These are phyloP conservation scores for Sinhomidia bicolor DNA, from an alignment of 2,888 invertebrate genomes.

Conservation along the genomic window DNA sequence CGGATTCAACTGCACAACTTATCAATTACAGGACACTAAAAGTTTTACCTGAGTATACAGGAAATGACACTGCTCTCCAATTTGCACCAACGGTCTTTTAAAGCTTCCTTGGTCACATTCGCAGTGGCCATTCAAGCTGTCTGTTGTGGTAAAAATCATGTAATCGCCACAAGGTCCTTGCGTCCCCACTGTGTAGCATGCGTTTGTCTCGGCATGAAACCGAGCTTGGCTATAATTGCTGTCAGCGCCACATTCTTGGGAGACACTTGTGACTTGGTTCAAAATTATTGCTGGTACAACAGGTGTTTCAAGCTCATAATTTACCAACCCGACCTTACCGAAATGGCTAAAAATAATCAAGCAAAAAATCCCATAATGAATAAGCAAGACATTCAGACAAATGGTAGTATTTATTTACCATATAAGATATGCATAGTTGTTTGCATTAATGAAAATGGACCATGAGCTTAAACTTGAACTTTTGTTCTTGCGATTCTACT, in stretches of 20 bases:
- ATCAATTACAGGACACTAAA: not conserved
- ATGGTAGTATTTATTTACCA: no score
- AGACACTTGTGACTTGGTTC: not conserved
- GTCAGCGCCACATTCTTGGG: not conserved
- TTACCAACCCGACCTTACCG: not conserved
- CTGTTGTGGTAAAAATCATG: constrained; percentile 66
- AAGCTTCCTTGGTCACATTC: constrained; percentile 68
- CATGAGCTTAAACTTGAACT: no score
- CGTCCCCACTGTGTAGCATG: constrained; percentile 68
- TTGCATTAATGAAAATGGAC: no score
- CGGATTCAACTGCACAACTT: not conserved
- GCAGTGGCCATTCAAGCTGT: constrained; percentile 60
- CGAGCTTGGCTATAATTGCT: constrained; percentile 21
- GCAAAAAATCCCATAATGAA: not conserved
- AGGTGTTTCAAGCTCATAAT: not conserved
- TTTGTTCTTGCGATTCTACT: no score
- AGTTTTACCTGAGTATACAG: constrained; percentile 68
- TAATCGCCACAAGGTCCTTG: constrained; percentile 69
- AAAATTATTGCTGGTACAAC: not conserved
- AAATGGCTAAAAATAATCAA: not conserved
- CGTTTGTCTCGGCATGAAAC: constrained; percentile 53
- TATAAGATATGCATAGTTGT: no score
- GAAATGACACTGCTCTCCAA: constrained; percentile 69
- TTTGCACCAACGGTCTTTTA: constrained; percentile 60
- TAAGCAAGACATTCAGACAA: no score